Conservation (phyloP, 2,113 vertebrate genomes). For the Aldabrachelys gigantea region DNA sequence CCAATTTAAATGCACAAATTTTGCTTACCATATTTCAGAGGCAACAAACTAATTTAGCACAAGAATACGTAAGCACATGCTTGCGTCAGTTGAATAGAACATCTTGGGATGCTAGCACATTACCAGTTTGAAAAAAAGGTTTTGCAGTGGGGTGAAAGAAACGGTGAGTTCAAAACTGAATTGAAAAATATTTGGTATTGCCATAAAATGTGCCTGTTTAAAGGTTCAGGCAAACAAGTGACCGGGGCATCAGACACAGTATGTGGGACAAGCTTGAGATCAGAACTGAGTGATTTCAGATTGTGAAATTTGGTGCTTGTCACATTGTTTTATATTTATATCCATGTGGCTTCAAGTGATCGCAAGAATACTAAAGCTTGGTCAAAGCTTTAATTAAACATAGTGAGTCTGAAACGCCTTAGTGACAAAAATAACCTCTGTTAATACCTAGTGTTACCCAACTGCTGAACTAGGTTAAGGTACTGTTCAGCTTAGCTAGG, state of each 20-base stretch:
- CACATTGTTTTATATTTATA: background rate
- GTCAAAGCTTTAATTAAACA: constrained; percentile 12
- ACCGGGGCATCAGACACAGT: background rate
- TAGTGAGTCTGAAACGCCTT: constrained; percentile 26
- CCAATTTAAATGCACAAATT: constrained; percentile 2
- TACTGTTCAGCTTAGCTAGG: constrained; percentile 48
- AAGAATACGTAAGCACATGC: background rate
- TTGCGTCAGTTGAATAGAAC: background rate
- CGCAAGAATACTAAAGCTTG: constrained; percentile 10
- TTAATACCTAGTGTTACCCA: constrained; percentile 53
- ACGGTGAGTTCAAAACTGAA: constrained; percentile 15
- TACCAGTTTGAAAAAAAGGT: background rate
- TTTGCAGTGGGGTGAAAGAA: background rate
- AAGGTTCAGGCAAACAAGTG: background rate
- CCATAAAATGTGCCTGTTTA: background rate
- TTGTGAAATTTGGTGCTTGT: background rate
- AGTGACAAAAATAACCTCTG: background rate
- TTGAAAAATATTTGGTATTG: background rate
- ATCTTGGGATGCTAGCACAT: constrained; percentile 16
- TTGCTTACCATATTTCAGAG: background rate
- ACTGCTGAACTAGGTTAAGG: constrained; percentile 31
- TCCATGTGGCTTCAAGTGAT: background rate
- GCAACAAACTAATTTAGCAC: background rate
- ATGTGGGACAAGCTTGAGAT: background rate
- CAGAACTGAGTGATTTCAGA: background rate